Evolutionary conservation across 1,140 invertebrate genomes (phyloP).

Genomic region (Megalonaias nervosa): DNA sequence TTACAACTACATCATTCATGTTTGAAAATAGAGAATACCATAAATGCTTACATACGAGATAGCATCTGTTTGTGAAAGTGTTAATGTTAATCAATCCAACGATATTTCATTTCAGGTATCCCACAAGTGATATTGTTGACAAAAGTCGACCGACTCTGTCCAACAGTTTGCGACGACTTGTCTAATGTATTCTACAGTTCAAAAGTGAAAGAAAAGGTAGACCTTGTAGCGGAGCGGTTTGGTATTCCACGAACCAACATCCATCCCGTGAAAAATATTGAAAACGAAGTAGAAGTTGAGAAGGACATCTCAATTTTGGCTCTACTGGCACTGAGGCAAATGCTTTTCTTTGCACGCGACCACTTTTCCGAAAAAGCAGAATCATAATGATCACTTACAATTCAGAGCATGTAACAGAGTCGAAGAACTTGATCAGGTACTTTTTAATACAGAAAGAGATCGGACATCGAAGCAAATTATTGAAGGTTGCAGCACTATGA

Average conservation of each 20-base stretch:
- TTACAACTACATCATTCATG: too few species aligned
- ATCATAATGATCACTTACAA: too few species aligned
- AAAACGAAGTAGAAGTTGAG: slow-evolving; percentile 21
- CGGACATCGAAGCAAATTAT: too few species aligned
- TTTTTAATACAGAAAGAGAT: too few species aligned
- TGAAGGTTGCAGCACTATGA: too few species aligned
- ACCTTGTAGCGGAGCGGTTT: slow-evolving; percentile 18
- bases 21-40: too few species aligned
- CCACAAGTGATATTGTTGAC: slow-evolving; percentile 29
- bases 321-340: slow-evolving; percentile 9
- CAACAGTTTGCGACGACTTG: slow-evolving; percentile 11
- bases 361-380: slow-evolving; percentile 8
- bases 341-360: slow-evolving; percentile 20
- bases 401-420: too few species aligned
- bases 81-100: too few species aligned
- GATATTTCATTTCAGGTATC: slow-evolving; percentile 1
- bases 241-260: slow-evolving; percentile 24
- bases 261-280: slow-evolving; percentile 27
- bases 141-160: slow-evolving; percentile 28
- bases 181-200: slow-evolving; percentile 13
- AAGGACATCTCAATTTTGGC: slow-evolving; percentile 12
- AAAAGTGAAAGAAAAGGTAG: slow-evolving; percentile 16
- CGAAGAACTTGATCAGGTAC: too few species aligned
- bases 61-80: too few species aligned
- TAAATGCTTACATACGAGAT: too few species aligned